Base-by-base conservation (phyloP, 1,140 invertebrate genomes). In the Rhopalosiphum maidis region DNA sequence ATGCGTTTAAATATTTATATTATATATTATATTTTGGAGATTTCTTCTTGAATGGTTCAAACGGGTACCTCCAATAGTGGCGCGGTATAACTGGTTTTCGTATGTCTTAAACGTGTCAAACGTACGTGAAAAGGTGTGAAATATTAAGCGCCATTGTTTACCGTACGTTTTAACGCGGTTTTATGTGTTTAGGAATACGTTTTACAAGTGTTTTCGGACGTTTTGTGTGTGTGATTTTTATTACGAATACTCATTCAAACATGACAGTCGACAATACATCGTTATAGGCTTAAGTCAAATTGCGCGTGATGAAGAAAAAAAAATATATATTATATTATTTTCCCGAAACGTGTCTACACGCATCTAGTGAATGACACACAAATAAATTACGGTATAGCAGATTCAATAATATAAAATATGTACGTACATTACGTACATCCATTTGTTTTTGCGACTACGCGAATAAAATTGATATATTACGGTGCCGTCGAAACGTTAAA, bases 71-170 rank as follows among this genome's bases (percentile, higher is more conserved):
- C 35, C 21, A 18, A 60, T 60, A 60, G 55, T 60, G 55, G 55
- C 55, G 25, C 30, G 55, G 35, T 82, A 83, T 86, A 86, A 86
- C 83, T 86, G 83, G 83, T 86, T 86, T 86, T n/a, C 11, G 15
- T n/a, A 25, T 25, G 30, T 87, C 46, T 30, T n/a, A 35, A 87
- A 88, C 37, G 86, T 88, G 25, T 51, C 86, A n/a, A 43, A 87
- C 86, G 86, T 21, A 37, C 51, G 21, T 41, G 87, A 23, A 90
- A 25, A 90, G 88, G 88, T 90, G 88, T 55, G 48, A 90, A 55
- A 37, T 77, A 77, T 77, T 91, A 77, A 48, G 90, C 60, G 60
- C 90, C 90, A n/a, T 91, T 77, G 55, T 91, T 91, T 60, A 90
- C 54, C 22, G 35, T 60, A 43, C 35, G 41, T 68, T 68, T 91